Base-by-base conservation (phyloP, 2,888 invertebrate species). In the Dorcus hopei region DNA sequence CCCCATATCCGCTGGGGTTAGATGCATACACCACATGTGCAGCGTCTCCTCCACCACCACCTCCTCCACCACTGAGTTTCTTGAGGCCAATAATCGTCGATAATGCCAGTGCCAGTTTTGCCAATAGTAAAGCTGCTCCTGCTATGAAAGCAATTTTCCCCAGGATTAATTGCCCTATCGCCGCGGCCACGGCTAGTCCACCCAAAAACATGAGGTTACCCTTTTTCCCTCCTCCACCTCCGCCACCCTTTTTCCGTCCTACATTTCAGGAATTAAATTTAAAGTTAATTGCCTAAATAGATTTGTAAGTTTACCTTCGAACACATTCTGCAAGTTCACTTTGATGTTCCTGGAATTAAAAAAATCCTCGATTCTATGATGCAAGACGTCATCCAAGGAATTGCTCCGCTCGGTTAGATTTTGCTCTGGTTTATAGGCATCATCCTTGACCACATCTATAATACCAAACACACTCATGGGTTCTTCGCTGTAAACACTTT, bases 141-240 rank as follows among this genome's bases (percentile, higher is more conserved):
- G 88, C 87, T 65, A 88, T 79, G 59, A 88, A 80, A 5, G 87
- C 85, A 58, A 88, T 83, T 77, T 88, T 87, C 26, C 86, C 86
- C 72, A 87, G 83, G 60, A 86, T 84, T 77, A 88, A 76, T 76
- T 87, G 87, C 2, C 84, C 83, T 75, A 87, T 78, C 79, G 87
- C 83, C 43, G 85, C 85, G 61, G 84, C 79, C 75, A 86, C 79
- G 9, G 85, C 86, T 62, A 86, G 75, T 61, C 84, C 85, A 57
- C 82, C 85, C 78, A 86, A 79, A 71, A 86, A 73, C 74, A 83
- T 81, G 3, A 51, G 52, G 11, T 52, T 52, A 42, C 82, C 80
- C 49, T 77, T 66, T 45, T 63, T 62, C 4, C 59, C 61, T 26
- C 67, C 66, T 23, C 68, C 69, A 33, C 68, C 69, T 23, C 64